Conservation (phyloP, 2,797 vertebrate genomes). For the Anableps anableps region DNA sequence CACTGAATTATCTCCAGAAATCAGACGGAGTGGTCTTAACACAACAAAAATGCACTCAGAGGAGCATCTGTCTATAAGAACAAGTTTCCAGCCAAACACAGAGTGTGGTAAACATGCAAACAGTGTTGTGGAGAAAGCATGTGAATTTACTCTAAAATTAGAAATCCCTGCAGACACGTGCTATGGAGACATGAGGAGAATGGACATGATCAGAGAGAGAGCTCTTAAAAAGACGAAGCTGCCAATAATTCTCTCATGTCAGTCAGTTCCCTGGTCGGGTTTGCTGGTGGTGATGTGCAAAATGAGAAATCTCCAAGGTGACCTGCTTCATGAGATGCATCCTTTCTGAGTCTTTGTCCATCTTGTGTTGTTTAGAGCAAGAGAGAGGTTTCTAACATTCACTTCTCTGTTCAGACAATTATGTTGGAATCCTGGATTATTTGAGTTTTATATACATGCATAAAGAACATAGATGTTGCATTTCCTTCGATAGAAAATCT, state of each 20-base stretch:
- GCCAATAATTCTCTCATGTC: slow-evolving; percentile 16
- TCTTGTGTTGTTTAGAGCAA: neutral
- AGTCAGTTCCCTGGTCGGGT: neutral
- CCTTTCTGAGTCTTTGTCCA: too few species aligned
- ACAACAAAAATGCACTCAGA: neutral
- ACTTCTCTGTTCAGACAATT: neutral
- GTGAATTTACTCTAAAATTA: slow-evolving; percentile 8
- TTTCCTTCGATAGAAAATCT: neutral
- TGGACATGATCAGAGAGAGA: neutral
- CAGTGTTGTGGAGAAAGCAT: neutral
- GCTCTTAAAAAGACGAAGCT: neutral
- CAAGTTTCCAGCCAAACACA: neutral
- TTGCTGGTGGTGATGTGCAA: neutral
- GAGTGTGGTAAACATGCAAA: slow-evolving; percentile 3
- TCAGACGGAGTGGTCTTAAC: neutral
- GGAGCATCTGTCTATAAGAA: neutral
- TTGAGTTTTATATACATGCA: neutral
- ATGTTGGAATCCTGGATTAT: neutral
- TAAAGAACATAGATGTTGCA: neutral
- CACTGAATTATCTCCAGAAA: neutral
- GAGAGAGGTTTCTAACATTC: neutral
- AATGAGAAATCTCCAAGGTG: slow-evolving; percentile 4
- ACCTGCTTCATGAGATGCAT: neutral
- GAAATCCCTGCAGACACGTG: neutral
- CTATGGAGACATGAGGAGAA: neutral